phyloP scores from a whole-genome alignment of 2,888 invertebrate species.

The Beris morrisii region DNA sequence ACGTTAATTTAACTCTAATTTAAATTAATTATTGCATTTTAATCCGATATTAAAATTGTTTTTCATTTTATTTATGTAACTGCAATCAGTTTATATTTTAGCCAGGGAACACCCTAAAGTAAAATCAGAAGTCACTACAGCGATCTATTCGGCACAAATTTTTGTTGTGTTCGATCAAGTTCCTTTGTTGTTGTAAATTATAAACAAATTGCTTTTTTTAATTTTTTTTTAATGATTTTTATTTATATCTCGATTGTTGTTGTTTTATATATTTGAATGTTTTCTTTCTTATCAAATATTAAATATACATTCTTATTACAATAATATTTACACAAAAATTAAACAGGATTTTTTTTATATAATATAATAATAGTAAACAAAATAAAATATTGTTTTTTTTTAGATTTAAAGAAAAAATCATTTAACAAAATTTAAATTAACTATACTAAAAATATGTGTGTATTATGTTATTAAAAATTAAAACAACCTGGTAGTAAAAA shows the following conservation, averaged over 20 bases:
- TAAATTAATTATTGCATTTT: constrained; percentile 29
- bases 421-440: too few species aligned
- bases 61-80: constrained; percentile 1
- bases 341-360: constrained; percentile 4
- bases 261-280: constrained; percentile 26
- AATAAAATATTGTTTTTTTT: neutral
- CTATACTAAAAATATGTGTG: too few species aligned
- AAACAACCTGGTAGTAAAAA: too few species aligned
- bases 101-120: too few species aligned
- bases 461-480: too few species aligned
- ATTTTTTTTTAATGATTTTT: neutral
- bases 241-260: constrained; percentile 6
- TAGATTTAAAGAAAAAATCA: neutral
- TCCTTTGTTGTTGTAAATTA: neutral
- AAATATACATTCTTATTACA: constrained; percentile 31
- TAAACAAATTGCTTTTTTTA: neutral
- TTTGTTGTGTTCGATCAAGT: neutral
- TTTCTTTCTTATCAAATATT: constrained; percentile 27
- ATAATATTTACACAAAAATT: constrained; percentile 35
- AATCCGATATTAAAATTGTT: constrained; percentile 11
- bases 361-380: neutral
- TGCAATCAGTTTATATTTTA: neutral
- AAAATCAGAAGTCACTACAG: neutral
- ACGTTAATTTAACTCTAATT: constrained; percentile 1
- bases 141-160: neutral